phyloP scores from a whole-genome alignment of 2,888 invertebrate genomes.

The Magallana nippona region DNA sequence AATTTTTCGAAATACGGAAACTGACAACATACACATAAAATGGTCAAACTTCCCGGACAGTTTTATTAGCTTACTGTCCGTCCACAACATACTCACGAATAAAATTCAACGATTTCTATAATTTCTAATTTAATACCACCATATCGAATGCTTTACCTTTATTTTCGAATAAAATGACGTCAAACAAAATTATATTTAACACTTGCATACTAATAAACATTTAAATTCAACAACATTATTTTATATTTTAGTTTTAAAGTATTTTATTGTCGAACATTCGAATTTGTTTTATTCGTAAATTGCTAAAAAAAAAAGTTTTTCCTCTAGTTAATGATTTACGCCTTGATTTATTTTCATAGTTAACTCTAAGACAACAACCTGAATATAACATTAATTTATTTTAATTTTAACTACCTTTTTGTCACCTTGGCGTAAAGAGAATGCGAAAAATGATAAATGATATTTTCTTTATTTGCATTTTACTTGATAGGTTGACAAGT shows the following conservation, averaged over 20 bases:
- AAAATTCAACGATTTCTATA: too few species aligned
- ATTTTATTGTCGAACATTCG: too few species aligned
- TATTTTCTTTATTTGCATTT: conserved; percentile 8
- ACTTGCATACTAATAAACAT: too few species aligned
- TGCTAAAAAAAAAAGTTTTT: background rate
- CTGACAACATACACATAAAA: background rate
- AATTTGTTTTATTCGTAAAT: background rate
- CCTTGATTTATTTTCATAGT: conserved; percentile 7
- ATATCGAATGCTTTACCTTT: too few species aligned
- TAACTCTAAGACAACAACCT: conserved; percentile 8
- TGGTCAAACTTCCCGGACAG: background rate
- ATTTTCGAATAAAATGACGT: too few species aligned
- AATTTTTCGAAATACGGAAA: background rate
- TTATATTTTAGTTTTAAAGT: too few species aligned
- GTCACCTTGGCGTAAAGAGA: background rate
- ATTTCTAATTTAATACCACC: too few species aligned
- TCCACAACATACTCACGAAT: too few species aligned
- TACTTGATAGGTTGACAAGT: conserved; percentile 1
- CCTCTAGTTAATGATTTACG: background rate
- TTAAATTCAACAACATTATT: too few species aligned
- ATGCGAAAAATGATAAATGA: conserved; percentile 18
- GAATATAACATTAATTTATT: conserved; percentile 31
- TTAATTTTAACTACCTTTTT: conserved; percentile 15
- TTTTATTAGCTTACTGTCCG: too few species aligned
- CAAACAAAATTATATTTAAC: too few species aligned